Conservation (phyloP, 2,888 invertebrate species). For the Slavum lentiscoides region DNA sequence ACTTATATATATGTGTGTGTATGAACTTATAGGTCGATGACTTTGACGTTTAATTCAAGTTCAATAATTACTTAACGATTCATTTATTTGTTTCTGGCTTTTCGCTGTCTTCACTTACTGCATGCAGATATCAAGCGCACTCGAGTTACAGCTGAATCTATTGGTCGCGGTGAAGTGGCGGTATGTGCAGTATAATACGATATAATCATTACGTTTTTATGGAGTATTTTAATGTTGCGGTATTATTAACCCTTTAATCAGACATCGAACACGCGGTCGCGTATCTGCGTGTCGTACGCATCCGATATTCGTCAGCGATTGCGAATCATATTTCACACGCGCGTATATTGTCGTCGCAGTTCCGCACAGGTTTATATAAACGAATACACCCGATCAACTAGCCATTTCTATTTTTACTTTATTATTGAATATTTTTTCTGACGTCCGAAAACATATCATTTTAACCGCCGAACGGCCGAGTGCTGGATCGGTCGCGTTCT, state of each 20-base stretch:
- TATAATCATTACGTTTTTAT: not conserved
- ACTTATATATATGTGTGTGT: not conserved
- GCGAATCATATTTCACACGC: slow-evolving; percentile 6
- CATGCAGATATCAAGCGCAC: not conserved
- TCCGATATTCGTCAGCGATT: not conserved
- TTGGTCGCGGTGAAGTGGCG: too few relatives aligned
- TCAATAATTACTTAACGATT: slow-evolving; percentile 8
- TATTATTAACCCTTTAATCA: not conserved
- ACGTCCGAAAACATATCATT: too few relatives aligned
- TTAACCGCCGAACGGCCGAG: not conserved
- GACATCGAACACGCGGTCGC: not conserved
- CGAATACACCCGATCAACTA: not conserved
- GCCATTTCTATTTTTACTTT: not conserved
- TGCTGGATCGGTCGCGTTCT: too few relatives aligned
- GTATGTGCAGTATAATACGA: not conserved
- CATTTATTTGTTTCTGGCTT: slow-evolving; percentile 10
- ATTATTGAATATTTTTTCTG: too few relatives aligned
- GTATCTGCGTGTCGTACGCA: not conserved
- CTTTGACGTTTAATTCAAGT: not conserved
- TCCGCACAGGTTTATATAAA: not conserved
- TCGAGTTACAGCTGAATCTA: too few relatives aligned
- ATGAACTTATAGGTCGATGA: slow-evolving; percentile 28
- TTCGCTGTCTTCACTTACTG: not conserved
- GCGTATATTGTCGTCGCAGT: slow-evolving; percentile 3
- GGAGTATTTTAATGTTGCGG: too few relatives aligned